phyloP scores from a whole-genome alignment of 1,140 invertebrate genomes.

The Bombus huntii region DNA sequence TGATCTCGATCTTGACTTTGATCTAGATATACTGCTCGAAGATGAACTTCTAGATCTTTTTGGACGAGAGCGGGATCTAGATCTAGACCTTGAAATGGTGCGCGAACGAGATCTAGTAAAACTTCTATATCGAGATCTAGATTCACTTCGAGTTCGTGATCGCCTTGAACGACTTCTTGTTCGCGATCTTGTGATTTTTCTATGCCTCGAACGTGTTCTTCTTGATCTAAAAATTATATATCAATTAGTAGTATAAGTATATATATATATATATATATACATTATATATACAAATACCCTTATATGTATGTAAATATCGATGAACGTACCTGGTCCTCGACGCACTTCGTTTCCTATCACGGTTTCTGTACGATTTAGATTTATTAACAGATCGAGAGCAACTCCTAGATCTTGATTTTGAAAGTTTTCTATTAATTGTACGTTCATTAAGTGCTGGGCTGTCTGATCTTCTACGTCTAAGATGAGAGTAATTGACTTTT shows the following conservation, averaged over 20 bases:
- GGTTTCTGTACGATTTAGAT: conserved; percentile 74
- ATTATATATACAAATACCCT: background rate
- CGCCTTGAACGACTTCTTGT: conserved; percentile 70
- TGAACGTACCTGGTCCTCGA: conserved; percentile 71
- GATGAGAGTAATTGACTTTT: conserved; percentile 76
- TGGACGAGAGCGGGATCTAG: conserved; percentile 65
- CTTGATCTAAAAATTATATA: conserved; percentile 60
- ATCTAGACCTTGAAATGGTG: conserved; percentile 68
- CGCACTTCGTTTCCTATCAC: conserved; percentile 71
- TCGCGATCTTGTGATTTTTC: conserved; percentile 63
- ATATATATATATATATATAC: background rate
- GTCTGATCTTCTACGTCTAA: conserved; percentile 75
- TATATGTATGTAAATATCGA: background rate
- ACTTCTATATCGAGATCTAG: conserved; percentile 72
- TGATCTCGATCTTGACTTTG: conserved; percentile 77
- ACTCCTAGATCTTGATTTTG: conserved; percentile 79
- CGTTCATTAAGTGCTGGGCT: conserved; percentile 76
- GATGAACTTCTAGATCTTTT: conserved; percentile 61
- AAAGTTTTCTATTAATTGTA: conserved; percentile 68
- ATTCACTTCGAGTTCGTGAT: conserved; percentile 77
- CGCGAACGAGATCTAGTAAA: conserved; percentile 67
- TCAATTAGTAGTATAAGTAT: background rate
- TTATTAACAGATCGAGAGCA: conserved; percentile 75
- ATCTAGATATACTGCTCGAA: conserved; percentile 75
- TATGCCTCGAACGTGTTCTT: conserved; percentile 60